Evolutionary conservation across 2,113 vertebrate species (phyloP).

Genomic region (Hydrochoerus hydrochaeris): DNA sequence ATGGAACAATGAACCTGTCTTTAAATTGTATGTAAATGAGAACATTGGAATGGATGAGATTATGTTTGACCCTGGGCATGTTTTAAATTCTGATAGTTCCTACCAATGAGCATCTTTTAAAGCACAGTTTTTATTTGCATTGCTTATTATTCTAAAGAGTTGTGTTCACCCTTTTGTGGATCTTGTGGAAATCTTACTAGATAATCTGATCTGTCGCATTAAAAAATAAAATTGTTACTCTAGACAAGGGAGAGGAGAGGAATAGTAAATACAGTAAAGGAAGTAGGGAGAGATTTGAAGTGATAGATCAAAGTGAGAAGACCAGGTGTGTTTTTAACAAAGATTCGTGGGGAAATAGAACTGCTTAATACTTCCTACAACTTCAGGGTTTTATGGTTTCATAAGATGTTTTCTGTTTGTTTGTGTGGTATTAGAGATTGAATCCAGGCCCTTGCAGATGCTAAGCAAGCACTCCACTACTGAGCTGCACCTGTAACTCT

Average conservation of each 20-base stretch:
- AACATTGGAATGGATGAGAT: background rate
- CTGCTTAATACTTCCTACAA: background rate
- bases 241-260: background rate
- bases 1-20: slow-evolving; percentile 41
- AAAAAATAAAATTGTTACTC: slow-evolving; percentile 24
- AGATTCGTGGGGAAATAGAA: background rate
- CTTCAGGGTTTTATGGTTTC: background rate
- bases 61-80: slow-evolving; percentile 25
- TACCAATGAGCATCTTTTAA: background rate
- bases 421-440: background rate
- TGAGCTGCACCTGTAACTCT: background rate
- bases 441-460: background rate
- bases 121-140: slow-evolving; percentile 50
- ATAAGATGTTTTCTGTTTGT: background rate
- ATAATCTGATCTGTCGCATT: background rate
- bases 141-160: slow-evolving; percentile 57
- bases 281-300: background rate
- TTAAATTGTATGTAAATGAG: slow-evolving; percentile 46
- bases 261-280: background rate
- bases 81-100: slow-evolving; percentile 32
- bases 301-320: slow-evolving; percentile 3
- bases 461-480: background rate
- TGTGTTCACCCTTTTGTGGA: background rate
- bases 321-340: background rate
- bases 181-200: background rate